These are phyloP conservation scores for Otis tarda DNA, from an alignment of 2,113 vertebrate species.

Conservation along the genomic window DNA sequence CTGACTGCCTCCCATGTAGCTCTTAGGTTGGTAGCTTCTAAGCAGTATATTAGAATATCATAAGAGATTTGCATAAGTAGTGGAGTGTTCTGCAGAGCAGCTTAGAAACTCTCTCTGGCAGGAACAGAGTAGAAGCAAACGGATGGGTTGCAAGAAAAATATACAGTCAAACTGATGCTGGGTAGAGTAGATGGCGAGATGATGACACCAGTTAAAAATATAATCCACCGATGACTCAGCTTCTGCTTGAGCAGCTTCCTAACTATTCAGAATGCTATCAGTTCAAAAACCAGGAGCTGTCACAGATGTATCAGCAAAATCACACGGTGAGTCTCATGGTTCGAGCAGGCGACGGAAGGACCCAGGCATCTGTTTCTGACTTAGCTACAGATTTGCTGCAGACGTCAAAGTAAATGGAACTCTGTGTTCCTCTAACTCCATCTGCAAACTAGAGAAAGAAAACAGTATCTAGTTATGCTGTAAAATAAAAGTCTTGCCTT, in stretches of 20 bases:
- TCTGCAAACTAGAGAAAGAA: background rate
- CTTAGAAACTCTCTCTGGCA: background rate
- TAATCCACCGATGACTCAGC: background rate
- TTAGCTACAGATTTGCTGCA: background rate
- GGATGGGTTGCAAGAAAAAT: background rate
- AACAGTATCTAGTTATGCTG: background rate
- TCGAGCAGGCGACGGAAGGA: background rate
- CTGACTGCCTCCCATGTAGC: background rate
- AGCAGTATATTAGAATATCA: background rate
- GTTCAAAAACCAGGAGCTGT: background rate
- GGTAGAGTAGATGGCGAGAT: background rate
- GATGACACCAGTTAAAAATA: constrained; percentile 16
- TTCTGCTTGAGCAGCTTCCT: background rate
- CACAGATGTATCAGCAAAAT: background rate
- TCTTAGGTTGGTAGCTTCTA: background rate
- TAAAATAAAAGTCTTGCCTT: background rate
- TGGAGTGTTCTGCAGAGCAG: background rate
- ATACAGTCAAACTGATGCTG: background rate
- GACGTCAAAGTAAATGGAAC: background rate
- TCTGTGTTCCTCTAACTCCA: background rate
- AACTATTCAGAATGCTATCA: background rate
- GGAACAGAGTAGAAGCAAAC: background rate
- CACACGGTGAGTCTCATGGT: background rate
- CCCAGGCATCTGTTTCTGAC: background rate
- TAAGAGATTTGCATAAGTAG: background rate